phyloP scores from a whole-genome alignment of 1,140 invertebrate species.

The Saccostrea cuccullata region DNA sequence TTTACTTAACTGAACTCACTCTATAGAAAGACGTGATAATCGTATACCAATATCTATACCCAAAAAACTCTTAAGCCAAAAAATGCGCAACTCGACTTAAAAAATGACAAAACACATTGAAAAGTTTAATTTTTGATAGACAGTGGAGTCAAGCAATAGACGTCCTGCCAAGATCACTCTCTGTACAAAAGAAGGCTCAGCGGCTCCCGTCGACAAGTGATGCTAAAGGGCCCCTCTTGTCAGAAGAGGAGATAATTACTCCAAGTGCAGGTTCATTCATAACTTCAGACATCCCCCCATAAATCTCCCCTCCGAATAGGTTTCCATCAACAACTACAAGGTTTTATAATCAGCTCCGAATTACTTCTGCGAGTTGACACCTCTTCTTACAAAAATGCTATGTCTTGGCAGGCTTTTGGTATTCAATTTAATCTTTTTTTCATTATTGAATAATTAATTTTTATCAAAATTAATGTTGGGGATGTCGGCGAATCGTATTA shows the following conservation, averaged over 20 bases:
- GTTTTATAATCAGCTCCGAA: slow-evolving; percentile 27
- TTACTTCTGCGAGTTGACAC: slow-evolving; percentile 34
- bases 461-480: slow-evolving; percentile 32
- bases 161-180: slow-evolving; percentile 15
- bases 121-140: slow-evolving; percentile 25
- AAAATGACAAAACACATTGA: background rate
- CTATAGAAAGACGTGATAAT: too few species aligned
- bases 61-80: background rate
- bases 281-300: slow-evolving; percentile 29
- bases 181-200: slow-evolving; percentile 12
- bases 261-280: slow-evolving; percentile 34
- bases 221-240: slow-evolving; percentile 21
- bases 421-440: slow-evolving; percentile 25
- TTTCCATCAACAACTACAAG: slow-evolving; percentile 30
- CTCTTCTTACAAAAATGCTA: slow-evolving; percentile 3
- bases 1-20: too few species aligned
- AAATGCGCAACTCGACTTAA: slow-evolving; percentile 1
- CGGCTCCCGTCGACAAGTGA: background rate
- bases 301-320: slow-evolving; percentile 25
- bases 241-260: slow-evolving; percentile 26
- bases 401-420: background rate
- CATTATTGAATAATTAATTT: slow-evolving; percentile 37
- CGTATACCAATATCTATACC: background rate
- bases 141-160: slow-evolving; percentile 36
- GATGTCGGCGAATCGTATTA: slow-evolving; percentile 4